Conservation (phyloP, 2,888 invertebrate genomes). For the Gordius sp. region DNA sequence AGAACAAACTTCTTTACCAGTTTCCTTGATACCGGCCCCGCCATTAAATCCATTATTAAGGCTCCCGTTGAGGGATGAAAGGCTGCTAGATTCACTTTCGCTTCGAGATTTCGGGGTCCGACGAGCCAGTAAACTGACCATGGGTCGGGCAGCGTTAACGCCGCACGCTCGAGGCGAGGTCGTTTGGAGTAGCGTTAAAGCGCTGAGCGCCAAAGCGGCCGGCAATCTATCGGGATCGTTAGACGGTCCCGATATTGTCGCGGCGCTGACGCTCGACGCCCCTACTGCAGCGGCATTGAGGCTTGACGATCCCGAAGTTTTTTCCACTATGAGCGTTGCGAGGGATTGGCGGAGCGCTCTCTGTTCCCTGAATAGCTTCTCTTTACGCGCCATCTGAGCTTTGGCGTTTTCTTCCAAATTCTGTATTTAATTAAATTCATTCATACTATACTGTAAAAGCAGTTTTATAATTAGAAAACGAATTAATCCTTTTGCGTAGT, state of each 20-base stretch:
- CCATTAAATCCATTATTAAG: too few species aligned
- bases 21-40: too few species aligned
- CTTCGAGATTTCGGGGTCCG: neutral
- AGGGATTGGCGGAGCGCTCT: neutral
- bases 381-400: neutral
- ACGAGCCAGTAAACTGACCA: neutral
- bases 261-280: neutral
- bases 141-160: neutral
- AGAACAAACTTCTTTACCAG: neutral
- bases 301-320: neutral
- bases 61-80: neutral
- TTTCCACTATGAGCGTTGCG: neutral
- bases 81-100: neutral
- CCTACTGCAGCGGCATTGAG: neutral
- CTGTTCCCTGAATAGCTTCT: neutral
- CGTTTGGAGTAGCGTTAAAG: too few species aligned
- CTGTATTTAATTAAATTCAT: neutral
- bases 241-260: neutral
- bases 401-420: slow-evolving; percentile 1
- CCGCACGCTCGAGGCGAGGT: neutral
- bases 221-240: neutral
- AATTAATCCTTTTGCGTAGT: too few species aligned
- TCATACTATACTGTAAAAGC: neutral
- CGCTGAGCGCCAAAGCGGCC: too few species aligned
- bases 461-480: neutral